phyloP scores from a whole-genome alignment of 1,140 invertebrate species.

The Cepaea nemoralis region DNA sequence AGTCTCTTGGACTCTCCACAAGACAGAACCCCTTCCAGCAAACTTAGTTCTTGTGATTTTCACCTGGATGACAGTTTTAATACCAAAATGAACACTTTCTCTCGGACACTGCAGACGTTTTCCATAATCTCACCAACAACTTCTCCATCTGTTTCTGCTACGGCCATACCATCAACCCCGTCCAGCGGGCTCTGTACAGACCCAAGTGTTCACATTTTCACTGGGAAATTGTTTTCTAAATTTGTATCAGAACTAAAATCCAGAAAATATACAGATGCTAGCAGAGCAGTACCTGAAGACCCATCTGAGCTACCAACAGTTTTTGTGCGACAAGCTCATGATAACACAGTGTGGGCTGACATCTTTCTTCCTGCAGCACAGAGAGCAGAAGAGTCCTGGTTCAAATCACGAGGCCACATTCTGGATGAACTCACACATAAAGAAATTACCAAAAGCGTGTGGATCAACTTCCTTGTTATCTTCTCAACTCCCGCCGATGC shows the following conservation, averaged over 20 bases:
- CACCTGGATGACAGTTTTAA: constrained; percentile 30
- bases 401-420: not conserved
- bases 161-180: not conserved
- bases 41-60: not conserved
- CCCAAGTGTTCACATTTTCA: constrained; percentile 18
- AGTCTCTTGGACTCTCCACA: not conserved
- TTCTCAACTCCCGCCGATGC: not conserved
- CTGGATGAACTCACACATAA: constrained; percentile 18
- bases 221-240: constrained; percentile 20
- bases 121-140: constrained; percentile 16
- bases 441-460: constrained; percentile 11
- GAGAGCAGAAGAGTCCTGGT: not conserved
- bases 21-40: not conserved
- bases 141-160: not conserved
- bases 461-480: constrained; percentile 10
- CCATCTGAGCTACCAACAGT: not conserved
- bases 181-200: not conserved
- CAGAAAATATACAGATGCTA: not conserved
- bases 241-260: not conserved
- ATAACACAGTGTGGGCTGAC: constrained; percentile 10
- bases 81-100: constrained; percentile 25
- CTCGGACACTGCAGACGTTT: not conserved
- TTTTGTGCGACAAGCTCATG: not conserved
- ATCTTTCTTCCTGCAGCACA: not conserved
- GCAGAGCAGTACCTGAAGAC: not conserved